These are phyloP conservation scores for Monochamus alternatus DNA, from an alignment of 2,888 invertebrate species.

Conservation along the genomic window DNA sequence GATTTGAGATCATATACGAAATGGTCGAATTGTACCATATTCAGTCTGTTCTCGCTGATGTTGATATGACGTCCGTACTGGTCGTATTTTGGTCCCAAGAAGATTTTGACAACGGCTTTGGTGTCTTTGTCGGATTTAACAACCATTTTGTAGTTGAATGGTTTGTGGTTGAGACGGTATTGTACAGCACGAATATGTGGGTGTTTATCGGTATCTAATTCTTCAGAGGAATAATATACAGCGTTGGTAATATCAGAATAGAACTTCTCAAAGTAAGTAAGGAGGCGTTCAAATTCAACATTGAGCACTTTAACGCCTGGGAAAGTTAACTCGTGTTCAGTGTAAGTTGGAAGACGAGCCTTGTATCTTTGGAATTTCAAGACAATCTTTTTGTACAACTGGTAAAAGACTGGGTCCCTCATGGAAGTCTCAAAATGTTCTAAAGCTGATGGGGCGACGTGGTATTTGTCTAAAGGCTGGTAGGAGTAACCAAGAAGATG, in stretches of 20 bases:
- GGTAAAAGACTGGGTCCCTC: conserved; percentile 82
- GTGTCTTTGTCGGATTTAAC: conserved; percentile 75
- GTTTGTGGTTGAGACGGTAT: conserved; percentile 81
- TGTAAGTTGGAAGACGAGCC: conserved; percentile 75
- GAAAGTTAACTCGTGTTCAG: conserved; percentile 73
- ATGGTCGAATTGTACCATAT: conserved; percentile 77
- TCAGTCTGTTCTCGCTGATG: conserved; percentile 74
- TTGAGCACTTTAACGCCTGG: conserved; percentile 76
- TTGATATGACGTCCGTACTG: conserved; percentile 72
- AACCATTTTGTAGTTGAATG: conserved; percentile 77
- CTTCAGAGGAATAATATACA: conserved; percentile 69
- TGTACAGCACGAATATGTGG: conserved; percentile 76
- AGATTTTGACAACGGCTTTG: conserved; percentile 78
- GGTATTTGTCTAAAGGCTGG: conserved; percentile 63
- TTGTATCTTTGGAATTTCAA: conserved; percentile 77
- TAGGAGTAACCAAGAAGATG: conserved; percentile 74
- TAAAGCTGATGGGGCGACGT: conserved; percentile 76
- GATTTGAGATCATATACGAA: conserved; percentile 76
- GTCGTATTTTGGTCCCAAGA: conserved; percentile 81
- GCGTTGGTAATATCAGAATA: conserved; percentile 77
- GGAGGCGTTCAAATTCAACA: conserved; percentile 78
- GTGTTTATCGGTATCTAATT: conserved; percentile 51
- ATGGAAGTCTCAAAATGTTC: conserved; percentile 79
- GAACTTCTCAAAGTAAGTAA: conserved; percentile 80
- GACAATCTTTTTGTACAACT: conserved; percentile 77